Percentiles rank a stretch among this genome's conserved stretches.
Conservation (phyloP, 2,113 vertebrate genomes). For the Morone chrysops region DNA sequence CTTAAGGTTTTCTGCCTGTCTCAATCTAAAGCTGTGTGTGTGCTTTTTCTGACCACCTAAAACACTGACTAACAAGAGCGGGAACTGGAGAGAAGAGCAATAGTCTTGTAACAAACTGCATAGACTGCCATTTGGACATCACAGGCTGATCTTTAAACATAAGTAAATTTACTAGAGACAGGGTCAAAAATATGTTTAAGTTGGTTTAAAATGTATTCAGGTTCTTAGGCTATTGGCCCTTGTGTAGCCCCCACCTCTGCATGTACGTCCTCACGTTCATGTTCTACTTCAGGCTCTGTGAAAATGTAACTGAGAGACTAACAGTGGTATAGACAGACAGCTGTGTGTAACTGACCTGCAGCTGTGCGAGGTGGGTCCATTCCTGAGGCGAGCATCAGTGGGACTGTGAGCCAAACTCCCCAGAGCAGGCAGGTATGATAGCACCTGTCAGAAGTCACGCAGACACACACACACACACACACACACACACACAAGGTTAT, state of each 20-base stretch:
- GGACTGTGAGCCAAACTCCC: constrained; percentile 78
- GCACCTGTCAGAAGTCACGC: constrained; percentile 86
- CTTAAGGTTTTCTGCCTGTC: neutral
- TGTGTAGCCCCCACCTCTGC: constrained; percentile 2
- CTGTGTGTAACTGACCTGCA: constrained; percentile 87
- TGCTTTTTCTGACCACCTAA: neutral
- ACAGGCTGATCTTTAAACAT: neutral
- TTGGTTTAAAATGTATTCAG: constrained; percentile 6
- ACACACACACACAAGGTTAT: constrained; percentile 16
- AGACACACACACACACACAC: constrained; percentile 46
- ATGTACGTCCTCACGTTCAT: constrained; percentile 14
- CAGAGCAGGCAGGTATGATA: constrained; percentile 88
- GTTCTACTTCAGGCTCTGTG: constrained; percentile 27
- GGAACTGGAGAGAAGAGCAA: neutral
- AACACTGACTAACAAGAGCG: neutral
- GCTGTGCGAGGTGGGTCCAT: constrained; percentile 83
- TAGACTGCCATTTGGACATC: neutral
- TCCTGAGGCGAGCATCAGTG: constrained; percentile 68
- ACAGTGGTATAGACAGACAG: constrained; percentile 41
- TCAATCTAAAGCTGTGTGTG: neutral
- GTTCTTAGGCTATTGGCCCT: constrained; percentile 4
- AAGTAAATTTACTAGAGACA: neutral
- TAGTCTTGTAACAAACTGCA: neutral
- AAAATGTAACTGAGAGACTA: constrained; percentile 20
- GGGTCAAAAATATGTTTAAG: too few relatives aligned